Evolutionary conservation across 2,797 vertebrate species (phyloP).

Genomic region (Pangasius djambal): DNA sequence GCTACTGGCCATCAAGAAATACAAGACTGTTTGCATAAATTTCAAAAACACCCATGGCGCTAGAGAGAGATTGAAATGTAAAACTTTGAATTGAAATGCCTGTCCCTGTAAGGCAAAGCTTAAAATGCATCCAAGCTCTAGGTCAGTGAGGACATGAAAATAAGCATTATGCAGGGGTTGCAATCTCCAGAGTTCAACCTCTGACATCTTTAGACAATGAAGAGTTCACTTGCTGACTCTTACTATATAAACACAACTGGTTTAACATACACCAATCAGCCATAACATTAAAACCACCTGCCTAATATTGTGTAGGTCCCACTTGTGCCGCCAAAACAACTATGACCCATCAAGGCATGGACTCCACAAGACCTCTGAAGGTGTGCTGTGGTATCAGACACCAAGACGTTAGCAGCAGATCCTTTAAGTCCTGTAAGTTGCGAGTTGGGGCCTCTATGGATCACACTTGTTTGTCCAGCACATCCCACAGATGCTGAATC

Average conservation of each 20-base stretch:
- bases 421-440: too few relatives aligned
- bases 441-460: too few relatives aligned
- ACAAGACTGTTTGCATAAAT: neutral
- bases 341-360: too few relatives aligned
- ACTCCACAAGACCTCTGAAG: too few relatives aligned
- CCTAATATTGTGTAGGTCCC: too few relatives aligned
- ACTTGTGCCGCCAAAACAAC: too few relatives aligned
- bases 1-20: neutral
- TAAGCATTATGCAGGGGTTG: neutral
- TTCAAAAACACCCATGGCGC: neutral
- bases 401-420: too few relatives aligned
- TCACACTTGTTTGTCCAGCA: too few relatives aligned
- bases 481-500: too few relatives aligned
- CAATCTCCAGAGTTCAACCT: neutral
- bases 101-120: neutral
- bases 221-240: neutral
- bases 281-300: too few relatives aligned
- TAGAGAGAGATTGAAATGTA: neutral
- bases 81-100: neutral
- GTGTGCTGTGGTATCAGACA: too few relatives aligned
- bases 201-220: neutral
- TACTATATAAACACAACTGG: neutral
- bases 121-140: neutral
- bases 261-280: neutral
- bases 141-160: neutral